Conservation (phyloP, 2,113 vertebrate species). For the Hucho hucho region DNA sequence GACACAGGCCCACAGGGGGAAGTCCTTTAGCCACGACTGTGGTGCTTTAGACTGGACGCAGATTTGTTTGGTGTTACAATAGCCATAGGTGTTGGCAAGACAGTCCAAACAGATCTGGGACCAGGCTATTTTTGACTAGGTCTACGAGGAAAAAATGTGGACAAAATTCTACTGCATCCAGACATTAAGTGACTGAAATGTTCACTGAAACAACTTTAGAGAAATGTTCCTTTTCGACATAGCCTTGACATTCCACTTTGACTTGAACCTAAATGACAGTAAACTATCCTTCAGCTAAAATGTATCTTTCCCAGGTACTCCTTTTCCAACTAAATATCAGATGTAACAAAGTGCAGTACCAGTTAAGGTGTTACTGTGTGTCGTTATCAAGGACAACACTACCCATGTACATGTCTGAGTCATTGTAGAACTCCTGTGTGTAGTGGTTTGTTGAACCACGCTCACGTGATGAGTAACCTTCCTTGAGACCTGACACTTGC, state of each 20-base stretch:
- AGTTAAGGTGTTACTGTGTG: constrained; percentile 15
- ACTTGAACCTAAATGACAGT: constrained; percentile 15
- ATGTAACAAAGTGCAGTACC: constrained; percentile 2
- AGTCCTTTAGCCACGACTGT: constrained; percentile 4
- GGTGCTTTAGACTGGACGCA: neutral
- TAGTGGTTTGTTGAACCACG: too few species aligned
- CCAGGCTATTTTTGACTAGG: too few species aligned
- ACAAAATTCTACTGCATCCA: too few species aligned
- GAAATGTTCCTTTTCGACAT: constrained; percentile 13
- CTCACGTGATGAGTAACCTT: too few species aligned
- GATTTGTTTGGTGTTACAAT: neutral
- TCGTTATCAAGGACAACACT: constrained; percentile 30
- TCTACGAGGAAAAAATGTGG: too few species aligned
- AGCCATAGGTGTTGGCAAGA: neutral
- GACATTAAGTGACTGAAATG: neutral
- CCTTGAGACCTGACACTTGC: too few species aligned
- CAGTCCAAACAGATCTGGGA: neutral
- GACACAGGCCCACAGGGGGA: constrained; percentile 38
- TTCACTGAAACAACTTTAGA: neutral
- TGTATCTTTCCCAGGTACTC: neutral
- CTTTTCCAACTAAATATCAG: constrained; percentile 14
- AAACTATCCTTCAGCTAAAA: constrained; percentile 2
- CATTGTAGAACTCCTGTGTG: neutral
- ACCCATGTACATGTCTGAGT: constrained; percentile 30
- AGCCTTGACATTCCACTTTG: constrained; percentile 30